phyloP scores from a whole-genome alignment of 2,113 vertebrate genomes.

The Bathybates hornii region DNA sequence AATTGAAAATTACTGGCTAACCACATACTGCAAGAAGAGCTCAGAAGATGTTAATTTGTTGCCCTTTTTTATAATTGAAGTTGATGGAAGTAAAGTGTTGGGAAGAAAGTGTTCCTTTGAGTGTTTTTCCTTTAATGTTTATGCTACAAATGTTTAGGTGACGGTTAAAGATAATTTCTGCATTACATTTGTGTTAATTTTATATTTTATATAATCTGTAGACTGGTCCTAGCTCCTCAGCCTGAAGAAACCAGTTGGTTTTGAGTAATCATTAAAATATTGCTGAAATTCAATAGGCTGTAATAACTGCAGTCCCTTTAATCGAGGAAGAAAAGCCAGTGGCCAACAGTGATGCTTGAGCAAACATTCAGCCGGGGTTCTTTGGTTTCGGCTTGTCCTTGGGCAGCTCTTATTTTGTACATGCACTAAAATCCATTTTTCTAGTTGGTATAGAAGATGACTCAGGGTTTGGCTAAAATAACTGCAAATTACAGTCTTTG shows the following conservation, averaged over 20 bases:
- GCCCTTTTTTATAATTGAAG: slow-evolving; percentile 36
- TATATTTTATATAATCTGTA: neutral
- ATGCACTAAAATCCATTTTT: neutral
- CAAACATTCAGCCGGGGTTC: neutral
- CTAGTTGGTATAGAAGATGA: neutral
- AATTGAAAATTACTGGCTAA: slow-evolving; percentile 25
- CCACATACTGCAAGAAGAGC: neutral
- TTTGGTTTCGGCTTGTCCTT: neutral
- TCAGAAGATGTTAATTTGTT: slow-evolving; percentile 5
- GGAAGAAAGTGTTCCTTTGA: neutral
- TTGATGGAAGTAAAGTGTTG: slow-evolving; percentile 44
- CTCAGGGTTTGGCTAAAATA: neutral
- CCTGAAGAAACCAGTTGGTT: neutral
- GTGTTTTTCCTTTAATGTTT: neutral
- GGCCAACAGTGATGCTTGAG: neutral
- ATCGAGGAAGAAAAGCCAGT: neutral
- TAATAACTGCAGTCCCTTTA: neutral
- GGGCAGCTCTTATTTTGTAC: neutral
- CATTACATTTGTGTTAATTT: neutral
- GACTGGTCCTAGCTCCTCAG: neutral
- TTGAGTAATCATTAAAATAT: neutral
- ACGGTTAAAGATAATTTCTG: neutral
- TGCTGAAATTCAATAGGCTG: neutral
- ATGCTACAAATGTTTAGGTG: neutral
- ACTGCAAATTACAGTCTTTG: neutral